Evolutionary conservation across 2,888 invertebrate species (phyloP).

Genomic region (Athalia cordata): DNA sequence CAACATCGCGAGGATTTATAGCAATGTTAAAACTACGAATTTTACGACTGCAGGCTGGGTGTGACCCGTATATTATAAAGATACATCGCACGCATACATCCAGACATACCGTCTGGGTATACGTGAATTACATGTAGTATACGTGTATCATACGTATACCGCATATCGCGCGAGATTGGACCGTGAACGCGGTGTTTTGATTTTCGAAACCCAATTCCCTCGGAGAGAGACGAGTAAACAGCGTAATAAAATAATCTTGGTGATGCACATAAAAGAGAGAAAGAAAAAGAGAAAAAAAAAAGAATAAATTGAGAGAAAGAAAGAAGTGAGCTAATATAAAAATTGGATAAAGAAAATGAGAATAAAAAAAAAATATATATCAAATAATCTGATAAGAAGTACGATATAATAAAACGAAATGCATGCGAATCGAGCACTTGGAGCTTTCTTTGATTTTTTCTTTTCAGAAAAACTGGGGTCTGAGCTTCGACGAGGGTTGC

Average conservation of each 20-base stretch:
- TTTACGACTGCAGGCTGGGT: constrained; percentile 31
- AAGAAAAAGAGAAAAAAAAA: neutral
- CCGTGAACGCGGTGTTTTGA: constrained; percentile 31
- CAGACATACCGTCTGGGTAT: neutral
- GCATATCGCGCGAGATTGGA: constrained; percentile 20
- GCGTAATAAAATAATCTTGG: constrained; percentile 40
- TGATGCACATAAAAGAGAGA: neutral
- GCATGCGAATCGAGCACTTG: too few species aligned
- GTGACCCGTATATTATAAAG: constrained; percentile 34
- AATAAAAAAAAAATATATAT: neutral
- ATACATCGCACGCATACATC: constrained; percentile 3
- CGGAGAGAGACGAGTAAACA: constrained; percentile 29
- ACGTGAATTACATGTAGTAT: neutral
- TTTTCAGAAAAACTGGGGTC: too few species aligned
- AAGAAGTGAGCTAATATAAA: neutral
- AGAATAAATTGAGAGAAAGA: neutral
- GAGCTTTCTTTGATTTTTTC: too few species aligned
- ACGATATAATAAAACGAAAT: too few species aligned
- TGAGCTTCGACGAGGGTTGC: too few species aligned
- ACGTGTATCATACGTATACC: neutral
- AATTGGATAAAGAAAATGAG: neutral
- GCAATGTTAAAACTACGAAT: constrained; percentile 40
- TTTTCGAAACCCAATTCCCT: constrained; percentile 40
- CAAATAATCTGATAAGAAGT: neutral
- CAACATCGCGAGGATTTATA: constrained; percentile 35